phyloP scores from a whole-genome alignment of 2,888 invertebrate species.

The Drosophila tripunctata region DNA sequence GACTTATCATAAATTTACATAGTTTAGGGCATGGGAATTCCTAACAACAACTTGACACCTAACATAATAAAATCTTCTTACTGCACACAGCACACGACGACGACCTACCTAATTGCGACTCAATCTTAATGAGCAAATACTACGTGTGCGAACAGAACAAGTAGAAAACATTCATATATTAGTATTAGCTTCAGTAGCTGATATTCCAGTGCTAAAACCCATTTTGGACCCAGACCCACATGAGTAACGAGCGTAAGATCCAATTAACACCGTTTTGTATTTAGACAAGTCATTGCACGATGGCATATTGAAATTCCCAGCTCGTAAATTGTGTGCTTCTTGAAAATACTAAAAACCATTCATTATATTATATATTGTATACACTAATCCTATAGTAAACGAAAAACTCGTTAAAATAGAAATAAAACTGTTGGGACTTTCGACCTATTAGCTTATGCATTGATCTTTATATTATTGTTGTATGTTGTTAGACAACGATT shows the following conservation, averaged over 20 bases:
- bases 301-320: background rate
- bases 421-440: too few relatives aligned
- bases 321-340: background rate
- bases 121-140: constrained; percentile 2
- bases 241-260: constrained; percentile 43
- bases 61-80: too few relatives aligned
- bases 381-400: too few relatives aligned
- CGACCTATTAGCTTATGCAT: too few relatives aligned
- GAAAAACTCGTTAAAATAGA: too few relatives aligned
- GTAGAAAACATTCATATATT: background rate
- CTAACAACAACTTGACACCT: too few relatives aligned
- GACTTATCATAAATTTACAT: background rate
- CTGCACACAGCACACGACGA: background rate
- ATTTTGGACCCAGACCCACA: constrained; percentile 11
- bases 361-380: too few relatives aligned
- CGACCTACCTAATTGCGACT: constrained; percentile 26
- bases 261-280: constrained; percentile 30
- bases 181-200: constrained; percentile 3
- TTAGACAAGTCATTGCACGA: constrained; percentile 30
- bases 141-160: constrained; percentile 8
- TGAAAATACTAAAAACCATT: background rate
- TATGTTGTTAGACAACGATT: too few relatives aligned
- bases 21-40: constrained; percentile 38
- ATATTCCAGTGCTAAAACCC: constrained; percentile 28
- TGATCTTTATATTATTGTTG: too few relatives aligned